Evolutionary conservation across 2,113 vertebrate genomes (phyloP).

Genomic region (Riparia riparia): DNA sequence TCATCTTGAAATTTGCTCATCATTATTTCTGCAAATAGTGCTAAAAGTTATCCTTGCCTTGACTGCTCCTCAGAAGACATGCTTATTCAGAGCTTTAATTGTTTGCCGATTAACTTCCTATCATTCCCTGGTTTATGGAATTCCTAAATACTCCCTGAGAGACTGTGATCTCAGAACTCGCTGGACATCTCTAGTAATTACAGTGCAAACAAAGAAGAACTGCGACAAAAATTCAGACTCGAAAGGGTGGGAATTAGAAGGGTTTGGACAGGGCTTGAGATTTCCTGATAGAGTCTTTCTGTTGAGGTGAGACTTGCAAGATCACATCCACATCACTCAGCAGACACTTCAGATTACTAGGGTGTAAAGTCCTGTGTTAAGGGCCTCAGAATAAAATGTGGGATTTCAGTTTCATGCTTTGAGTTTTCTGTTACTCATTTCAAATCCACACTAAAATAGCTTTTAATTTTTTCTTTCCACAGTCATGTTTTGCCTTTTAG

Average conservation of each 20-base stretch:
- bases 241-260: neutral
- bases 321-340: neutral
- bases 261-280: neutral
- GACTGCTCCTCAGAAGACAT: neutral
- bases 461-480: neutral
- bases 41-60: neutral
- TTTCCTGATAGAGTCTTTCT: neutral
- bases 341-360: neutral
- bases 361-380: neutral
- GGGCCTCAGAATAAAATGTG: neutral
- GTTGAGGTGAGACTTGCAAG: neutral
- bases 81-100: neutral
- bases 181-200: neutral
- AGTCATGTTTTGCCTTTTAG: neutral
- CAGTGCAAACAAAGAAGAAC: neutral
- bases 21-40: neutral
- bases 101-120: neutral
- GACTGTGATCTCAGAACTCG: neutral
- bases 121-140: neutral
- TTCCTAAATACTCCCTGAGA: slow-evolving; percentile 2
- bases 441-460: neutral
- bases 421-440: neutral
- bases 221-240: neutral
- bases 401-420: neutral
- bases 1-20: neutral